These are phyloP conservation scores for Coecobrya sp. DNA, from an alignment of 2,888 invertebrate species.

Conservation along the genomic window DNA sequence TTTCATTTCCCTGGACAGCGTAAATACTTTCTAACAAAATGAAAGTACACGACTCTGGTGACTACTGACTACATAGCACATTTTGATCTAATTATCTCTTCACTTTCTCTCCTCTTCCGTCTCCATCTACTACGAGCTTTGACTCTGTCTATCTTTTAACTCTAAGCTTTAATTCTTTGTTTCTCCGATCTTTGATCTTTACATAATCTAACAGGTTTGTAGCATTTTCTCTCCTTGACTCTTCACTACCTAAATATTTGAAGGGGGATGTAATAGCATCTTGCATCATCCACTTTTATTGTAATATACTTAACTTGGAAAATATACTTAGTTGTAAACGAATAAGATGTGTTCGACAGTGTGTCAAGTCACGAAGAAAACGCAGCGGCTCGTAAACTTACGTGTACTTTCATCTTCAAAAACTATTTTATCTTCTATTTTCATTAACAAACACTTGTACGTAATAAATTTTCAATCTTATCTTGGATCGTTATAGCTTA, in stretches of 20 bases:
- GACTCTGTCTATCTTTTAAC: neutral
- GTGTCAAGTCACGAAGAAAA: conserved; percentile 51
- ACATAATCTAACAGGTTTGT: neutral
- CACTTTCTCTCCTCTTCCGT: conserved; percentile 45
- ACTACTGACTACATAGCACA: neutral
- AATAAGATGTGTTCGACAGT: conserved; percentile 61
- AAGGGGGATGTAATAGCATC: neutral
- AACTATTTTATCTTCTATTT: neutral
- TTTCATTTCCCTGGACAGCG: neutral
- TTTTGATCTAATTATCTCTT: conserved; percentile 47
- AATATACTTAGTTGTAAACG: neutral
- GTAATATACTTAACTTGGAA: neutral
- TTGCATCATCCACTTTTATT: neutral
- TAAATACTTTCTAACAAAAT: conserved; percentile 8
- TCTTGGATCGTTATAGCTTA: neutral
- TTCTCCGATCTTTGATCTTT: conserved; percentile 25
- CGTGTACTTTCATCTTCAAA: conserved; percentile 46
- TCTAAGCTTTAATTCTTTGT: neutral
- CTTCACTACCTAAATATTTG: neutral
- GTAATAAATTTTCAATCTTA: neutral
- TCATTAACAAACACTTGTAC: conserved; percentile 3
- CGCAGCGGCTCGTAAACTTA: conserved; percentile 46
- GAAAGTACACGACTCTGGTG: neutral
- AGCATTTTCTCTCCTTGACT: neutral
- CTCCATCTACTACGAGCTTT: conserved; percentile 18